Base-by-base conservation (phyloP, 2,888 invertebrate genomes). In the Agonopterix heracliana region DNA sequence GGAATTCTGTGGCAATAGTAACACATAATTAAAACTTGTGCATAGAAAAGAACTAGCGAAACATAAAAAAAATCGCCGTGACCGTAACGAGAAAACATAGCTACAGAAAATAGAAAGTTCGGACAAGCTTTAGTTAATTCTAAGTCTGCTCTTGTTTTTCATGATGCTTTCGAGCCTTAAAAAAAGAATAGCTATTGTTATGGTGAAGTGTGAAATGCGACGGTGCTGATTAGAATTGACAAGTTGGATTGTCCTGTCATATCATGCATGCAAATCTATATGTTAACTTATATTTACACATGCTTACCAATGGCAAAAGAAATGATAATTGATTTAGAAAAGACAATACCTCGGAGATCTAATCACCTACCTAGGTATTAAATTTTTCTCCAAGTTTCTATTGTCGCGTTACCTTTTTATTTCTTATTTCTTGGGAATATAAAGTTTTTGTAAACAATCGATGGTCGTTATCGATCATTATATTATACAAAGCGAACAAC, bases 351-450 rank as follows among this genome's bases (percentile, higher is more conserved):
- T 42, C 17, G 17, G 34, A 46, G 44, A 14, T 51, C 51, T 47
- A 51, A 50, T 48, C 41, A 41, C 13, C 49, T 48, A 9, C 44
- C 48, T 9, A n/a, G n/a, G n/a, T n/a, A 44, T 36, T 36, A 38
- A 48, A 46, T 52, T 52, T 52, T 48, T 48, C 51, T 52, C 26
- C 26, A 26, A 7, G 26, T 26, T 26, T 26, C 26, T 26, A 26
- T 26, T 26, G 26, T 26, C 5, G 26, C 5, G 26, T 5, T 26
- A 7, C 26, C 26, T 26, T 26, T 26, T 26, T 26, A 26, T 57
- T 60, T 66, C 59, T 53, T 59, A 49, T 61, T 66, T 57, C 71
- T 68, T 78, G 77, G 55, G 77, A 77, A 70, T 53, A 44, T 48
- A 51, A 47, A 50, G 57, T 59, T 64, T 65, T 26, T 26, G 26